Conservation (phyloP, 1,140 invertebrate genomes). For the Neodiprion lecontei region DNA sequence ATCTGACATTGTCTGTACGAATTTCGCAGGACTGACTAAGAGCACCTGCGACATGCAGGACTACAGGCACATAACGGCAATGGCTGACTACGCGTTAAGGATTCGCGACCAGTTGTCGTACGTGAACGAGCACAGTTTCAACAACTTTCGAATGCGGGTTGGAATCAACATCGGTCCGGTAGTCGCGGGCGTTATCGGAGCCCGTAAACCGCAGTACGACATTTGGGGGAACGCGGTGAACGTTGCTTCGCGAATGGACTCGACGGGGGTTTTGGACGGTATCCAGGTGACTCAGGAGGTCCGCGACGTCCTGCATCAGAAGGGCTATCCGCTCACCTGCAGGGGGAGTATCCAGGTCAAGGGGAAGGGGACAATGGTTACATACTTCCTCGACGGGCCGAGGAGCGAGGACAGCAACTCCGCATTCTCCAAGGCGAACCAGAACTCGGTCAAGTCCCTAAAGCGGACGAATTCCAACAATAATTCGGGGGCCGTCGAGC, state of each 20-base stretch:
- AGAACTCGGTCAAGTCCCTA: not conserved
- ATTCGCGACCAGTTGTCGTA: constrained; percentile 85
- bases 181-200: constrained; percentile 95
- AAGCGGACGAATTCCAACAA: constrained; percentile 4
- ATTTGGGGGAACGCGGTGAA: constrained; percentile 96
- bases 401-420: constrained; percentile 17
- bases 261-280: constrained; percentile 80
- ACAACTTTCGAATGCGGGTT: constrained; percentile 93
- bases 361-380: constrained; percentile 95
- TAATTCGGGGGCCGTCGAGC: not conserved
- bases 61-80: constrained; percentile 82
- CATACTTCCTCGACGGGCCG: constrained; percentile 81
- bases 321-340: constrained; percentile 79
- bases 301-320: constrained; percentile 75
- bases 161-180: constrained; percentile 95
- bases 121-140: constrained; percentile 96
- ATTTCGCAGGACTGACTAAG: constrained; percentile 73
- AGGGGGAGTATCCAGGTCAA: constrained; percentile 89
- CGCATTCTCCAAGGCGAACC: not conserved
- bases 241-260: constrained; percentile 89
- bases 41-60: constrained; percentile 79
- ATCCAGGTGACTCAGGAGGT: constrained; percentile 91
- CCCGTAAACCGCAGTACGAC: constrained; percentile 89
- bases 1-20: not conserved
- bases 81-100: constrained; percentile 90